These are phyloP conservation scores for Noctilio leporinus DNA, from an alignment of 2,113 vertebrate genomes.

Conservation along the genomic window DNA sequence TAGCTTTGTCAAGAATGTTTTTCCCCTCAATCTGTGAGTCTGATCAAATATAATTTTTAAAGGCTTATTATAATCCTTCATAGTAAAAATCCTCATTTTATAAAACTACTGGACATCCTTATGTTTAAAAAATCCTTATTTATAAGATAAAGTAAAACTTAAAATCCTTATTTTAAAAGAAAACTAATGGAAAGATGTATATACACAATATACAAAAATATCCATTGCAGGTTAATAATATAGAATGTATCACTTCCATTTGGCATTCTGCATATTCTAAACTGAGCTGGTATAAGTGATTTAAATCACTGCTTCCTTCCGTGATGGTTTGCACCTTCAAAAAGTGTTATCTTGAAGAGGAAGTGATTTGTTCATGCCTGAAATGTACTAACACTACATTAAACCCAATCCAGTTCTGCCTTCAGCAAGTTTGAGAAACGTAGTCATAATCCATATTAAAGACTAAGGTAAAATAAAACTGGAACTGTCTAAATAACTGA, in stretches of 20 bases:
- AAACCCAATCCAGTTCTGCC: not conserved
- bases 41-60: not conserved
- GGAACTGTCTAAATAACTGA: not conserved
- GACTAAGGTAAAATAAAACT: not conserved
- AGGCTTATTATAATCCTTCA: not conserved
- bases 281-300: not conserved
- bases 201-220: not conserved
- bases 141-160: not conserved
- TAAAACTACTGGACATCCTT: not conserved
- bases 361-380: not conserved
- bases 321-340: not conserved
- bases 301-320: constrained; percentile 32
- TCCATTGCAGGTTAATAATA: not conserved
- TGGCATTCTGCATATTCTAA: not conserved
- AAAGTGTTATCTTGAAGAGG: not conserved
- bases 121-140: not conserved
- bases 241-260: not conserved
- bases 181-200: not conserved
- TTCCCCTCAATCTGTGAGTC: not conserved
- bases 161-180: not conserved
- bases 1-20: not conserved
- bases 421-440: not conserved
- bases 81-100: not conserved
- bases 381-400: not conserved
- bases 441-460: not conserved